These are phyloP conservation scores for Eretmocerus hayati DNA, from an alignment of 2,888 invertebrate genomes.

Conservation along the genomic window DNA sequence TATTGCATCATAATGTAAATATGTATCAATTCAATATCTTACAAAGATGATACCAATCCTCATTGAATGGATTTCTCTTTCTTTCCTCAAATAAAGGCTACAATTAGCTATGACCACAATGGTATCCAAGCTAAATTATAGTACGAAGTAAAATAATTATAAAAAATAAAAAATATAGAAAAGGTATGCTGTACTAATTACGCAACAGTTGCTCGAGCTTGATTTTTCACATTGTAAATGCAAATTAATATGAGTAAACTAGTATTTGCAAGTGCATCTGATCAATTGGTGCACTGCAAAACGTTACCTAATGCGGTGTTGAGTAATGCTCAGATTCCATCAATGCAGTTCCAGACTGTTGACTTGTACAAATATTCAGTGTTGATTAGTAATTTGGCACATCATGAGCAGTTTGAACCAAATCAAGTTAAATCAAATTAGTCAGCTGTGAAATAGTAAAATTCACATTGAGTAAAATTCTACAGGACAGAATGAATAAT, in stretches of 20 bases:
- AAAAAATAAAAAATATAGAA: slow-evolving; percentile 3
- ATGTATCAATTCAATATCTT: slow-evolving; percentile 18
- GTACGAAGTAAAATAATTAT: slow-evolving; percentile 11
- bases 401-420: slow-evolving; percentile 1
- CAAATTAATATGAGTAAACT: slow-evolving; percentile 1
- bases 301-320: slow-evolving; percentile 16
- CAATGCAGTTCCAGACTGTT: slow-evolving; percentile 10
- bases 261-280: not conserved
- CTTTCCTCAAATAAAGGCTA: too few relatives aligned
- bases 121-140: slow-evolving; percentile 19
- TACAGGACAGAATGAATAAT: not conserved
- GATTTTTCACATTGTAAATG: slow-evolving; percentile 7
- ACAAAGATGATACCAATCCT: slow-evolving; percentile 12
- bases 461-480: slow-evolving; percentile 9
- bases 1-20: too few relatives aligned
- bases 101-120: slow-evolving; percentile 6
- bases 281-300: slow-evolving; percentile 18
- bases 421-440: slow-evolving; percentile 1
- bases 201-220: too few relatives aligned
- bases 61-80: slow-evolving; percentile 1
- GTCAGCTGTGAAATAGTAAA: not conserved
- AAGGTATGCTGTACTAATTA: not conserved
- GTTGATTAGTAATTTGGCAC: slow-evolving; percentile 14
- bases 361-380: slow-evolving; percentile 8
- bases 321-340: slow-evolving; percentile 17